phyloP scores from a whole-genome alignment of 1,140 invertebrate species.

The Centruroides vittatus region DNA sequence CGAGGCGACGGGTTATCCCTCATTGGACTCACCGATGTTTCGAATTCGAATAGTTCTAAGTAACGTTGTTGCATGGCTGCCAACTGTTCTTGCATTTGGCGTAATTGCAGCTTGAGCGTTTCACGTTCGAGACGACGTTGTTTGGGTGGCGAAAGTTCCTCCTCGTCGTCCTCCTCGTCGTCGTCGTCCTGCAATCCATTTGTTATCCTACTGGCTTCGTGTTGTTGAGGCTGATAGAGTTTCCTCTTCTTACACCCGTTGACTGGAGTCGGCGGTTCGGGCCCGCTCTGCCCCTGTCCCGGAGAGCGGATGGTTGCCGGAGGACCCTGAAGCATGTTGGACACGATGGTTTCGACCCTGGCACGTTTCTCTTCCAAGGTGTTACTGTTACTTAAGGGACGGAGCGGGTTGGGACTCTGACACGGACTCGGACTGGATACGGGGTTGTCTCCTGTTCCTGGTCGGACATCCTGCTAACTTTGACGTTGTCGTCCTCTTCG shows the following conservation, averaged over 20 bases:
- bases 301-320: neutral
- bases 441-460: neutral
- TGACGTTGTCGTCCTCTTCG: constrained; percentile 30
- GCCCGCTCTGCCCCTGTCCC: neutral
- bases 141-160: constrained; percentile 17
- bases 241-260: constrained; percentile 92
- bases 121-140: constrained; percentile 29
- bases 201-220: constrained; percentile 38
- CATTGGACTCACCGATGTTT: neutral
- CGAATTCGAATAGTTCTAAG: constrained; percentile 37
- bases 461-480: constrained; percentile 4
- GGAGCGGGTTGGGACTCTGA: neutral
- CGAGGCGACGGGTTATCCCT: neutral
- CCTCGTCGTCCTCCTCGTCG: constrained; percentile 12
- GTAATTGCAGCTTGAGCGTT: constrained; percentile 64
- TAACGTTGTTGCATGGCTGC: constrained; percentile 83
- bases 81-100: constrained; percentile 73
- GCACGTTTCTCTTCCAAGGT: constrained; percentile 63
- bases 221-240: constrained; percentile 90
- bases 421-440: neutral
- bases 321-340: constrained; percentile 50
- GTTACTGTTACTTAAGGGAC: neutral
- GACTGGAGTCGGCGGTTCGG: neutral
- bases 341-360: constrained; percentile 86
- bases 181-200: neutral